phyloP scores from a whole-genome alignment of 2,888 invertebrate species.

The Amaurobius ferox region DNA sequence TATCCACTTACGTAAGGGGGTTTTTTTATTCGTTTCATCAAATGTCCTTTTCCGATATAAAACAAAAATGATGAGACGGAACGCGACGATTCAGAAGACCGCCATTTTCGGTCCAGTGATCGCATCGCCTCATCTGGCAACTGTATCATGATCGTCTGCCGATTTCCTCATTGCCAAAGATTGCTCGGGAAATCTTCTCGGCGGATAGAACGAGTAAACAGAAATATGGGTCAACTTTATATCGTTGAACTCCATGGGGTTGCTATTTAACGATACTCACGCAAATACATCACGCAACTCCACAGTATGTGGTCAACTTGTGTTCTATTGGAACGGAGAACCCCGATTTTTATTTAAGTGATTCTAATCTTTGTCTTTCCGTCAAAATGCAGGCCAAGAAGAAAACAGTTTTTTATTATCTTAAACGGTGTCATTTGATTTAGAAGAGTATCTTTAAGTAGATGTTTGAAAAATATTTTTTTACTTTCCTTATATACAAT shows the following conservation, averaged over 20 bases:
- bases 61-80: constrained; percentile 10
- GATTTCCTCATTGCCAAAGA: constrained; percentile 29
- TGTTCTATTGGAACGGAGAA: too few species aligned
- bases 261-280: not conserved
- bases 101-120: constrained; percentile 63
- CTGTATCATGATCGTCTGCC: constrained; percentile 44
- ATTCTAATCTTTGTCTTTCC: too few species aligned
- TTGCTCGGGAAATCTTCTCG: constrained; percentile 4
- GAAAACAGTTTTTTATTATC: too few species aligned
- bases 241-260: not conserved
- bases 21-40: not conserved
- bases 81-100: constrained; percentile 35
- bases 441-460: too few species aligned
- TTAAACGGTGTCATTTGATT: too few species aligned
- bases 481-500: too few species aligned
- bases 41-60: not conserved
- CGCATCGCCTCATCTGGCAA: constrained; percentile 60
- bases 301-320: not conserved
- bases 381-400: too few species aligned
- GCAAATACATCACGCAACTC: not conserved
- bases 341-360: too few species aligned
- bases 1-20: too few species aligned
- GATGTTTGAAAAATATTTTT: too few species aligned
- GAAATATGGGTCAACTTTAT: constrained; percentile 27
- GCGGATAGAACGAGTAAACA: not conserved